Percentiles rank a stretch among this genome's conserved stretches.
These are phyloP conservation scores for Sylvia borin DNA, from an alignment of 2,797 vertebrate genomes.

Conservation along the genomic window DNA sequence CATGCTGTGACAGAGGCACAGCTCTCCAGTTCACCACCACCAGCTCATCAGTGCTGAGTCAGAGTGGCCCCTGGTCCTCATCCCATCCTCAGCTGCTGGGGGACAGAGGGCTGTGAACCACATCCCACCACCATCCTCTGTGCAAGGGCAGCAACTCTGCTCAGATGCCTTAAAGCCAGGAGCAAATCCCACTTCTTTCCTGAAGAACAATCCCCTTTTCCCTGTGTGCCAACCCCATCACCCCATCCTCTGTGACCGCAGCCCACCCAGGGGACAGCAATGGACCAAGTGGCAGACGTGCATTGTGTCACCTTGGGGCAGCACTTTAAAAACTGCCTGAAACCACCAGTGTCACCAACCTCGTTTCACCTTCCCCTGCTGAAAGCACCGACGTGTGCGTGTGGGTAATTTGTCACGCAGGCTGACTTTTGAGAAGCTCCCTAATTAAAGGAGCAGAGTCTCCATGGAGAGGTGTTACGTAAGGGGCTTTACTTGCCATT, in stretches of 20 bases:
- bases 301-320: not conserved
- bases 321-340: not conserved
- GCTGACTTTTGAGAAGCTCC: conserved; percentile 39
- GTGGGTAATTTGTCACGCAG: conserved; percentile 15
- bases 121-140: not conserved
- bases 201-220: not conserved
- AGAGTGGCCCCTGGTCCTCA: not conserved
- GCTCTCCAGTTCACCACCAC: not conserved
- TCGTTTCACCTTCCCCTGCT: not conserved
- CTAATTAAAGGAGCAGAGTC: conserved; percentile 25
- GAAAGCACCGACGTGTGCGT: not conserved
- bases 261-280: not conserved
- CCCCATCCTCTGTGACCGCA: not conserved
- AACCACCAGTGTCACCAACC: not conserved
- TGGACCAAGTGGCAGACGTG: accelerated
- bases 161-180: not conserved
- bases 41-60: accelerated
- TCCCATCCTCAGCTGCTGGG: not conserved
- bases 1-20: accelerated
- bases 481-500: conserved; percentile 12
- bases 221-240: too few species aligned
- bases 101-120: not conserved
- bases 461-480: conserved; percentile 13
- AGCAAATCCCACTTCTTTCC: not conserved
- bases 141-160: not conserved